phyloP scores from a whole-genome alignment of 2,113 vertebrate genomes.

The Seriola rivoliana region DNA sequence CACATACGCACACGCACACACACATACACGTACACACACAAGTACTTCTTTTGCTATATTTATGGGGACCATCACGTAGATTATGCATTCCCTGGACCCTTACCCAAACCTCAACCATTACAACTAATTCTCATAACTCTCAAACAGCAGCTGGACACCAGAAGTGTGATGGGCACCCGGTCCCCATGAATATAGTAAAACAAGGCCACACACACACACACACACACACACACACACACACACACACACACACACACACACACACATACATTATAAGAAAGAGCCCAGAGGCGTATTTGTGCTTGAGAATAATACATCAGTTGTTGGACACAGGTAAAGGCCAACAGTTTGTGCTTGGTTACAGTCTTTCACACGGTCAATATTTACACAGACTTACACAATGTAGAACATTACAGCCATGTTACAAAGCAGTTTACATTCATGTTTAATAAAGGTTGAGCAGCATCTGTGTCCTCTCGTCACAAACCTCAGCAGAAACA shows the following conservation, averaged over 20 bases:
- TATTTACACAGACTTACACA: slow-evolving; percentile 61
- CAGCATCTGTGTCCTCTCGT: slow-evolving; percentile 25
- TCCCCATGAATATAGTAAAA: too few species aligned
- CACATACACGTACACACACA: not conserved
- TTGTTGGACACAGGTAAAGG: slow-evolving; percentile 52
- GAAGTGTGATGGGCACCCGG: too few species aligned
- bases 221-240: not conserved
- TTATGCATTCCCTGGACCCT: too few species aligned
- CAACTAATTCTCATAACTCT: too few species aligned
- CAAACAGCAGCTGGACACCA: too few species aligned
- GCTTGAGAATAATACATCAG: slow-evolving; percentile 56
- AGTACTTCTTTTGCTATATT: too few species aligned
- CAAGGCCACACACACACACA: not conserved
- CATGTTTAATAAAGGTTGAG: slow-evolving; percentile 55
- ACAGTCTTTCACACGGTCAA: slow-evolving; percentile 57
- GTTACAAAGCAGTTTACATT: slow-evolving; percentile 71
- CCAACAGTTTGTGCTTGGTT: slow-evolving; percentile 65
- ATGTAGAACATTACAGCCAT: slow-evolving; percentile 52
- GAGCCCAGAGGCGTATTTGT: slow-evolving; percentile 38
- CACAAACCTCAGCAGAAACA: not conserved
- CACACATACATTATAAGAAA: slow-evolving; percentile 8
- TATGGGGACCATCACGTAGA: too few species aligned
- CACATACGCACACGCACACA: not conserved
- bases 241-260: slow-evolving; percentile 1
- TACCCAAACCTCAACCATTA: too few species aligned